phyloP scores from a whole-genome alignment of 1,140 invertebrate genomes.

The Lanistes nyassanus region DNA sequence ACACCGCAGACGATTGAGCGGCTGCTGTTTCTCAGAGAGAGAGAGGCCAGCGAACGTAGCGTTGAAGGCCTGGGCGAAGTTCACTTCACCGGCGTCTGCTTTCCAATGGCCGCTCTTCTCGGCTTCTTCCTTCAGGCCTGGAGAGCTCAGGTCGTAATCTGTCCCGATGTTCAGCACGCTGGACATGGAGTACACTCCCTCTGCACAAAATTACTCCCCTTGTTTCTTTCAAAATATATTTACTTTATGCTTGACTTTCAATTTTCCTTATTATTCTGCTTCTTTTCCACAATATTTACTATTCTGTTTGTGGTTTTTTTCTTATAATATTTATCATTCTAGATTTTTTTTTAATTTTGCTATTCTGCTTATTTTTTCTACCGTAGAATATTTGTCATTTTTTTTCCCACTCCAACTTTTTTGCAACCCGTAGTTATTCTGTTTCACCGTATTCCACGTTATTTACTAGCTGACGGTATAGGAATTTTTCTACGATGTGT shows the following conservation, averaged over 20 bases:
- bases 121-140: slow-evolving; percentile 73
- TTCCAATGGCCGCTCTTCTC: slow-evolving; percentile 74
- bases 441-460: too few species aligned
- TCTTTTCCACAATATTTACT: background rate
- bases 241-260: background rate
- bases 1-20: slow-evolving; percentile 29
- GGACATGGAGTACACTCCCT: slow-evolving; percentile 78
- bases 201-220: slow-evolving; percentile 57
- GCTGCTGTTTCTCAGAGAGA: slow-evolving; percentile 26
- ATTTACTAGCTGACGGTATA: too few species aligned
- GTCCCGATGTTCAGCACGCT: slow-evolving; percentile 78
- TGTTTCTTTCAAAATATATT: background rate
- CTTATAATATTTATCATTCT: too few species aligned
- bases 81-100: slow-evolving; percentile 68
- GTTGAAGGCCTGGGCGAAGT: slow-evolving; percentile 60
- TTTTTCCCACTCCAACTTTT: too few species aligned
- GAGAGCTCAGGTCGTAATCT: slow-evolving; percentile 77
- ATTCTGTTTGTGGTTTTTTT: too few species aligned
- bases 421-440: too few species aligned
- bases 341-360: too few species aligned
- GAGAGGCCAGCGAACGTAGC: slow-evolving; percentile 25
- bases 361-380: too few species aligned
- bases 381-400: too few species aligned
- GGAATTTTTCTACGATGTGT: too few species aligned
- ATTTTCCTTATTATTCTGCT: background rate